phyloP scores from a whole-genome alignment of 2,888 invertebrate genomes.

The Myopa tessellatipennis region DNA sequence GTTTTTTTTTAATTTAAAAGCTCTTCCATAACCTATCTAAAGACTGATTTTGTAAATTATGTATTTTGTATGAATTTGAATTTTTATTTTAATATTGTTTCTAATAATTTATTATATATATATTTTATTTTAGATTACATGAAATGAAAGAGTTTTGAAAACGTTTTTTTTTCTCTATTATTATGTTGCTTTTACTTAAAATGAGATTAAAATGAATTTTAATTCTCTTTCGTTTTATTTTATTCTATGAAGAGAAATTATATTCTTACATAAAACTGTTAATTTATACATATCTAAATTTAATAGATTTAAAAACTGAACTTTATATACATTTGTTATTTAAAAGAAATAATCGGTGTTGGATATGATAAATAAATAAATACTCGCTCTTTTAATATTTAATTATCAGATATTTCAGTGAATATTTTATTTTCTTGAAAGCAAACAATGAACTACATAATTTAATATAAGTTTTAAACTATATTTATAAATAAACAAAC shows the following conservation, averaged over 20 bases:
- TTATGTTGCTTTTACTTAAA: not conserved
- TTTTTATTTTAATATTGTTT: constrained; percentile 8
- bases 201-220: constrained; percentile 47
- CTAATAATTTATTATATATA: constrained; percentile 21
- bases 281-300: not conserved
- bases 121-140: constrained; percentile 7
- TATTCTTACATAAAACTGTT: constrained; percentile 18
- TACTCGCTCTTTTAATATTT: too few relatives aligned
- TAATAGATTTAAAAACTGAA: too few relatives aligned
- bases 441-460: too few relatives aligned
- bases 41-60: constrained; percentile 50
- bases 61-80: constrained; percentile 18
- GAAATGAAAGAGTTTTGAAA: constrained; percentile 50
- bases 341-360: not conserved
- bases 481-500: too few relatives aligned
- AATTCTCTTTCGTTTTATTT: constrained; percentile 46
- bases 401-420: too few relatives aligned
- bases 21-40: constrained; percentile 40
- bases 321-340: not conserved
- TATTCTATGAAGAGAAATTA: not conserved
- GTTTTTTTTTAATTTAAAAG: not conserved
- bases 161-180: constrained; percentile 42
- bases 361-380: not conserved
- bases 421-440: too few relatives aligned
- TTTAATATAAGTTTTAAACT: too few relatives aligned